Base-by-base conservation (phyloP, 2,113 vertebrate genomes). In the Actenoides lindsayi region DNA sequence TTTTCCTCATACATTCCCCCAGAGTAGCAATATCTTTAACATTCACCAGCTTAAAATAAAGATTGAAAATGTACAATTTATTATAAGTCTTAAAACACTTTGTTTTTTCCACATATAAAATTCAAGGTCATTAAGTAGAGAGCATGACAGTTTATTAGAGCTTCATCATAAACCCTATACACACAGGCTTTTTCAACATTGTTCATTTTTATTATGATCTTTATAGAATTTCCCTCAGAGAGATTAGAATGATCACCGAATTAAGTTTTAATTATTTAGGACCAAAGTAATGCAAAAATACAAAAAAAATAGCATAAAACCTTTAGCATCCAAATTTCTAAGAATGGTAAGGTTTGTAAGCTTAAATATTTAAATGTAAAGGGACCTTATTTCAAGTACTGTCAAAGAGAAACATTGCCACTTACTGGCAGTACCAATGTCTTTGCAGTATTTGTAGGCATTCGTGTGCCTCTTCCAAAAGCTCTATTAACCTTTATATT, bases 401-500 rank as follows among this genome's bases (percentile, higher is more conserved):
- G 35, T 56, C 11, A 21, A 77, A 48, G 93, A 81, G 83, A 84
- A 96, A 97, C 91, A 94, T 96, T 97, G 96, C 94, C 96, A 93
- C 98, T 92, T 81, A 62, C 81, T 93, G 96, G 95, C 63, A 28
- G 83, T 70, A 19, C 71, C 56, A 10, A 28, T 51, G 79, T 90
- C 74, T 91, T 69, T 62, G 64, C n/a, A 70, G 33, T 76, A 76
- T 41, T 20, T 44, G 64, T 6, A 95, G 75, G 85, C 87, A 91
- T 94, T 96, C 90, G 48, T 30, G 79, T 83, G 35, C 87, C 67
- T 93, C 94, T 96, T 96, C 81, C 94, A 92, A 81, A 92, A 97
- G 93, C 92, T 94, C 94, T 92, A 73, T 94, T 95, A 96, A 97
- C 94, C 96, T 97, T 97, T 90, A 94, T 31, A 41, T 48, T 30